These are phyloP conservation scores for Ischnura elegans DNA, from an alignment of 2,888 invertebrate species.

Conservation along the genomic window DNA sequence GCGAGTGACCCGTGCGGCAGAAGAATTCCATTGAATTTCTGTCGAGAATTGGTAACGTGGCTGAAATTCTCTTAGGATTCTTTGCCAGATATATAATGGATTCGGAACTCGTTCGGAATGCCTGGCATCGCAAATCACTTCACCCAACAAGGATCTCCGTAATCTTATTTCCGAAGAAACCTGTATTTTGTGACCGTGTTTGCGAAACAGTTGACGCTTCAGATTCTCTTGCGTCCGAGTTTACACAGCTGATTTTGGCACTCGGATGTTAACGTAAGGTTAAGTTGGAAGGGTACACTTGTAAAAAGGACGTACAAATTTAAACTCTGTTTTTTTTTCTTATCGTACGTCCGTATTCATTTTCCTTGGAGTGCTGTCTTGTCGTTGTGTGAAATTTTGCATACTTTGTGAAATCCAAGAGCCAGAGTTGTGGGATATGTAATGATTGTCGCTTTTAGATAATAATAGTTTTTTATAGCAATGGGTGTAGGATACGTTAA, in stretches of 20 bases:
- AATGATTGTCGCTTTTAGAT: too few relatives aligned
- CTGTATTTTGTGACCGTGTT: neutral
- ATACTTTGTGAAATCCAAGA: too few relatives aligned
- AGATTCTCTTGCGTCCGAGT: neutral
- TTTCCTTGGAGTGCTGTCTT: too few relatives aligned
- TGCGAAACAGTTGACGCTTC: neutral
- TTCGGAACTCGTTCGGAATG: constrained; percentile 11
- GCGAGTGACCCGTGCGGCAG: neutral
- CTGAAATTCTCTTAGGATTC: neutral
- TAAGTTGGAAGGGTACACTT: neutral
- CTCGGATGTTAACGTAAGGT: neutral
- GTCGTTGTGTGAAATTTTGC: too few relatives aligned
- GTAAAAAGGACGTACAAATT: too few relatives aligned
- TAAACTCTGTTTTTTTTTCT: too few relatives aligned
- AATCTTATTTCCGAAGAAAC: neutral
- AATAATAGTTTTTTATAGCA: too few relatives aligned
- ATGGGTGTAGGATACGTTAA: too few relatives aligned
- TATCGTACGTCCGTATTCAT: too few relatives aligned
- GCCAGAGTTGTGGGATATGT: too few relatives aligned
- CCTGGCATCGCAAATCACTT: neutral
- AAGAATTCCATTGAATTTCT: constrained; percentile 8
- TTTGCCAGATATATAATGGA: neutral
- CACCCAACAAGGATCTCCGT: neutral
- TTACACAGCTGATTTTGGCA: neutral
- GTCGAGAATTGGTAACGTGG: neutral